Percentiles rank a stretch among this genome's conserved stretches.
phyloP scores from a whole-genome alignment of 2,113 vertebrate species.

The Xiphophorus maculatus region DNA sequence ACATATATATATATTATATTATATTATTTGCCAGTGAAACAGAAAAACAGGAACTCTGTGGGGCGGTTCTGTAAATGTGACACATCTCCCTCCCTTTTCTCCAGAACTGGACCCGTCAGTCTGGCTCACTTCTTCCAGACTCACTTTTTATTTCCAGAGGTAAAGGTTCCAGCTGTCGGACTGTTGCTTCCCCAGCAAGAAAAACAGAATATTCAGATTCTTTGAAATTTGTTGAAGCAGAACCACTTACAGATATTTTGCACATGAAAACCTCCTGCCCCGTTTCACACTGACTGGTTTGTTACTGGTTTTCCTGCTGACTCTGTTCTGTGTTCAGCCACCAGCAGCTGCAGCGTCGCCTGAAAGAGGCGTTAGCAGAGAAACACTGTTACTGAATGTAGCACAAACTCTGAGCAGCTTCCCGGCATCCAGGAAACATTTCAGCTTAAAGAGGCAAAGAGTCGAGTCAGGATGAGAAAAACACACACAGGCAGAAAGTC shows the following conservation, averaged over 20 bases:
- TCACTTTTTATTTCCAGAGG: too few relatives aligned
- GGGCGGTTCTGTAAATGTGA: too few relatives aligned
- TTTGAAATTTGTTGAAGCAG: background rate
- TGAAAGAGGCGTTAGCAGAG: background rate
- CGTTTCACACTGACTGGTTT: conserved; percentile 11
- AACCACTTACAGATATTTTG: too few relatives aligned
- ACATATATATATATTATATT: background rate
- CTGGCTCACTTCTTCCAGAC: too few relatives aligned
- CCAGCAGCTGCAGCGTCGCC: conserved; percentile 5
- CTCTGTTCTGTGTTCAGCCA: conserved; percentile 5
- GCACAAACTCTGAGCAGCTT: too few relatives aligned
- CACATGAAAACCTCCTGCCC: background rate
- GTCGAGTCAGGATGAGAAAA: background rate
- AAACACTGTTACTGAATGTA: conserved; percentile 4
- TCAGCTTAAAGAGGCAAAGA: background rate
- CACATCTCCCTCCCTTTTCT: too few relatives aligned
- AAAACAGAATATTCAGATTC: background rate
- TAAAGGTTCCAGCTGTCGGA: too few relatives aligned
- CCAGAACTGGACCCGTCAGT: too few relatives aligned
- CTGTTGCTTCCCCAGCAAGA: too few relatives aligned
- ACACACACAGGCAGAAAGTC: background rate
- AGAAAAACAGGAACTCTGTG: background rate
- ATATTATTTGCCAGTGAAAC: background rate
- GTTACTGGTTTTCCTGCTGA: background rate
- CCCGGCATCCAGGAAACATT: background rate